Conservation (phyloP, 2,888 invertebrate species). For the Drosophila trichaetosa region DNA sequence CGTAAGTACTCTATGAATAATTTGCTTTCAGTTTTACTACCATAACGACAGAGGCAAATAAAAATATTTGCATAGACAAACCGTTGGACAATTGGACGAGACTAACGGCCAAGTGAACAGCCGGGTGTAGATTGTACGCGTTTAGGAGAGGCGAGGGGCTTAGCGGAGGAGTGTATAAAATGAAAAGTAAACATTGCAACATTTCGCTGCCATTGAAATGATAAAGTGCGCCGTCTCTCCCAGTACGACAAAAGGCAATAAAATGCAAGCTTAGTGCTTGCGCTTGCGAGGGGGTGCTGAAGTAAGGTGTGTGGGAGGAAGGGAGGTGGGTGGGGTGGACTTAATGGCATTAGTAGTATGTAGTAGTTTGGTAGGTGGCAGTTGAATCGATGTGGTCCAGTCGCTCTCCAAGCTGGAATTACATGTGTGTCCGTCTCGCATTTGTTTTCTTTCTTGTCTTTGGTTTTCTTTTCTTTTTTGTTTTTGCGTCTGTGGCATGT, state of each 20-base stretch:
- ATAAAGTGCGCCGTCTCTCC: conserved; percentile 69
- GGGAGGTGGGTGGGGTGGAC: conserved; percentile 4
- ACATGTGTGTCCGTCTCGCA: conserved; percentile 47
- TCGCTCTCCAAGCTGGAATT: conserved; percentile 51
- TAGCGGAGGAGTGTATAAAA: conserved; percentile 51
- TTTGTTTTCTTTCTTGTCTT: conserved; percentile 25
- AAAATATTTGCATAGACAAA: conserved; percentile 83
- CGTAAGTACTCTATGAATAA: neutral
- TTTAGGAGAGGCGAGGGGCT: conserved; percentile 8
- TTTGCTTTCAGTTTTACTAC: conserved; percentile 44
- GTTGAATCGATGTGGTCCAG: conserved; percentile 39
- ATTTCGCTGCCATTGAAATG: conserved; percentile 74
- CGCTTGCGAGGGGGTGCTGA: conserved; percentile 21
- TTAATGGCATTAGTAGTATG: conserved; percentile 66
- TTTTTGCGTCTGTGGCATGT: conserved; percentile 55
- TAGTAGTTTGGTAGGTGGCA: conserved; percentile 24
- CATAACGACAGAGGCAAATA: conserved; percentile 68
- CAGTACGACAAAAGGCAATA: conserved; percentile 75
- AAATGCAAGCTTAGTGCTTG: conserved; percentile 76
- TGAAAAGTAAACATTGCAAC: conserved; percentile 79
- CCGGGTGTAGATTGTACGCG: conserved; percentile 27
- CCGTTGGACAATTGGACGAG: conserved; percentile 69
- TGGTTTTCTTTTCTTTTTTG: conserved; percentile 8
- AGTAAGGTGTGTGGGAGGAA: neutral
- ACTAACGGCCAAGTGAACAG: conserved; percentile 69